Percentiles rank a stretch among this genome's conserved stretches.
phyloP scores from a whole-genome alignment of 2,797 vertebrate genomes.

The Mionectes olivaceus region DNA sequence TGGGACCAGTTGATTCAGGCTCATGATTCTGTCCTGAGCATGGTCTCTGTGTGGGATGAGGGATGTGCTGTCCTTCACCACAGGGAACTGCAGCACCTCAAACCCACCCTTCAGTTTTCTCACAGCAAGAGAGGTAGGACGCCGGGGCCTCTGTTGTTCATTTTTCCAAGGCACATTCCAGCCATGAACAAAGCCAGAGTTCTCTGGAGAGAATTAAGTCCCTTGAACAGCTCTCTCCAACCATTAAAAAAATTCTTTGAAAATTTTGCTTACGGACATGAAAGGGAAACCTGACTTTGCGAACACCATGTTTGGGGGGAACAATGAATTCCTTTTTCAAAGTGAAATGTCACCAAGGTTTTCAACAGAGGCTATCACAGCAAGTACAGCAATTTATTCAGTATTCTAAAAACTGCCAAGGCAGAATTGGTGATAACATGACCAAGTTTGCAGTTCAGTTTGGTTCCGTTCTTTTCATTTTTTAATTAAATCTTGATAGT shows the following conservation, averaged over 20 bases:
- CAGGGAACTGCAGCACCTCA: background rate
- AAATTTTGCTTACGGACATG: conserved; percentile 35
- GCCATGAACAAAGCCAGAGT: background rate
- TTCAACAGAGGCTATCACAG: conserved; percentile 20
- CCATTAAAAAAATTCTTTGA: background rate
- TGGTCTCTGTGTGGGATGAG: background rate
- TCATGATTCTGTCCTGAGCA: background rate
- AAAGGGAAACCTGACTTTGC: conserved; percentile 49
- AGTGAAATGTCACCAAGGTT: conserved; percentile 50
- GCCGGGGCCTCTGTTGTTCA: background rate
- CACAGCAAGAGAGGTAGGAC: background rate
- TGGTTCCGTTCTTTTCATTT: background rate
- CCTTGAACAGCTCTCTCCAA: background rate
- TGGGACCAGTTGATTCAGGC: background rate
- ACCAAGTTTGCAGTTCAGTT: conserved; percentile 19
- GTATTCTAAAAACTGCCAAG: background rate
- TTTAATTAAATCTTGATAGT: conserved; percentile 42
- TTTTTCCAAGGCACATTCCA: background rate
- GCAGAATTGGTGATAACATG: background rate
- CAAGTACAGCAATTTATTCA: conserved; percentile 17
- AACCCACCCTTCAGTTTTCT: background rate
- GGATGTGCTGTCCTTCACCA: background rate
- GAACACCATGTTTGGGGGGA: background rate
- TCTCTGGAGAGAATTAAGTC: background rate
- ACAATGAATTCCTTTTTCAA: conserved; percentile 22